phyloP scores from a whole-genome alignment of 2,797 vertebrate genomes.

The Menidia menidia region DNA sequence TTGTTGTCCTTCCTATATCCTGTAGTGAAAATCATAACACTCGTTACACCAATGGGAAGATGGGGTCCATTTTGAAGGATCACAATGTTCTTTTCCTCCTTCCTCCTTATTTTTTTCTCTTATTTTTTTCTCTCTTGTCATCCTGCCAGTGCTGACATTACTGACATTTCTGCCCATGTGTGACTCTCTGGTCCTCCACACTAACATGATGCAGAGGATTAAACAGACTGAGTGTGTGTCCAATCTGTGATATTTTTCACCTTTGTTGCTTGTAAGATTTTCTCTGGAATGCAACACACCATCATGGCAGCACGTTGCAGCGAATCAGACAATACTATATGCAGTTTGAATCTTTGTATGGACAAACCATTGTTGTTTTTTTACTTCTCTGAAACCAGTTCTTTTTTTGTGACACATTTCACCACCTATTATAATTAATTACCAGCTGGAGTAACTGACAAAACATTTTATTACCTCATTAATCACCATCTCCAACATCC shows the following conservation, averaged over 20 bases:
- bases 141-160: conserved; percentile 58
- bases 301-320: no score
- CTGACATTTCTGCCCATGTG: conserved; percentile 54
- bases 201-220: conserved; percentile 20
- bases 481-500: no score
- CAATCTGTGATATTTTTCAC: conserved; percentile 1
- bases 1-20: conserved; percentile 27
- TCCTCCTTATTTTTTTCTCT: conserved; percentile 3
- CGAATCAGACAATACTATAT: no score
- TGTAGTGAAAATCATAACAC: conserved; percentile 47
- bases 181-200: conserved; percentile 19
- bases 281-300: no score
- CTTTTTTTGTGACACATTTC: no score
- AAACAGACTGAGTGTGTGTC: conserved; percentile 4
- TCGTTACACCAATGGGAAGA: conserved; percentile 45
- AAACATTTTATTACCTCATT: no score
- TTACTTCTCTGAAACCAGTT: no score
- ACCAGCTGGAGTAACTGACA: no score
- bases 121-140: conserved; percentile 13
- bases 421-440: no score
- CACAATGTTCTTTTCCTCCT: conserved; percentile 36
- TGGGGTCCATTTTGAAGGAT: conserved; percentile 45
- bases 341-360: no score
- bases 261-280: not conserved
- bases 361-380: no score